Percentiles rank a stretch among this genome's conserved stretches.
Conservation (phyloP, 2,888 invertebrate genomes). For the Sinelater perroti region DNA sequence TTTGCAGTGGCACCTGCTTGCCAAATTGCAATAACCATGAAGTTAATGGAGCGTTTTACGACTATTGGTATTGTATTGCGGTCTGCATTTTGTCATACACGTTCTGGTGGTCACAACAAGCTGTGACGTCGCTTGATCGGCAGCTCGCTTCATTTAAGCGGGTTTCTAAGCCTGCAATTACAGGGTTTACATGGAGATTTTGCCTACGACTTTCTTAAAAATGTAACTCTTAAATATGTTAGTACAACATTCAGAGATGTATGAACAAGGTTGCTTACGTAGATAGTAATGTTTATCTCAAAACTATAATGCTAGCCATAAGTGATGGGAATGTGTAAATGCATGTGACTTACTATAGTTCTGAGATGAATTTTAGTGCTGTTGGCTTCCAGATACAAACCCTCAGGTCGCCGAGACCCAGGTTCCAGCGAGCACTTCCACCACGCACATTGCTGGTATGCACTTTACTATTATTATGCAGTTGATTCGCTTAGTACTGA, state of each 20-base stretch:
- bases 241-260: no score
- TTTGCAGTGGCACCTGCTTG: constrained; percentile 12
- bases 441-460: constrained; percentile 37
- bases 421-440: constrained; percentile 29
- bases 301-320: no score
- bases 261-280: neutral
- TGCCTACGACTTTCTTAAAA: no score
- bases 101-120: neutral
- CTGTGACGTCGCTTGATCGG: neutral
- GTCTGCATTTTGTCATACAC: constrained; percentile 2
- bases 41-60: constrained; percentile 5
- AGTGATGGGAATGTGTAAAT: no score
- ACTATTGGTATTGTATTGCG: constrained; percentile 7
- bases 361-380: constrained; percentile 31
- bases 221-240: no score
- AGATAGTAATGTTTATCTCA: constrained; percentile 25
- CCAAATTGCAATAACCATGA: constrained; percentile 4
- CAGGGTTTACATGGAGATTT: no score
- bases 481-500: constrained; percentile 18
- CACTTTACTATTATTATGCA: constrained; percentile 25
- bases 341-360: constrained; percentile 12
- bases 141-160: constrained; percentile 1
- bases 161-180: no score
- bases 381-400: constrained; percentile 36
- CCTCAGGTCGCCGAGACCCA: constrained; percentile 33